Base-by-base conservation (phyloP, 2,888 invertebrate species). In the Zaprionus obscuricornis region DNA sequence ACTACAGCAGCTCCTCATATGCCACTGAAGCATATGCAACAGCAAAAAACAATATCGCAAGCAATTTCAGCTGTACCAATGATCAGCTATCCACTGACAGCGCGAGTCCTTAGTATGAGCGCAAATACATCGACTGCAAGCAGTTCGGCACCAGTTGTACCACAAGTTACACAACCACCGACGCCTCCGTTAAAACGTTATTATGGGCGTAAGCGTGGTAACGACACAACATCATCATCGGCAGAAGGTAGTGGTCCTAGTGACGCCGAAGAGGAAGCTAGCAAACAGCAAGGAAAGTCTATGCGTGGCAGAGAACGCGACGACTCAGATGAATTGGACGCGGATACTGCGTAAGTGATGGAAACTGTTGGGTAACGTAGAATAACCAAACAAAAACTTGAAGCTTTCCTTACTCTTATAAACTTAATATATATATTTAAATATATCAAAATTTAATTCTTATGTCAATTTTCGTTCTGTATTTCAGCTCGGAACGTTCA, bases 131-230 rank as follows among this genome's bases (percentile, higher is more conserved):
- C 39, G 3, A 43, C 60, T 31, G 20, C 54, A 7, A 17, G 62
- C 18, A 36, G 26, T 42, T 33, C 63, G 6, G 40, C 63, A 2
- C 24, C 67, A 8, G 39, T 57, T 50, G 11, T 66, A 46, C 58
- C 71, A 43, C 88, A 85, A 51, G 85, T 87, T 1, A 84, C 88
- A n/a, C 76, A 87, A 59, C 71, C 89, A 2, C 89, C 89, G 10
- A 88, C 89, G 39, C 89, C 90, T 3, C 89, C 91, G 1, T 77
- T 92, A 1, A 91, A 92, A 49, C 90, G 92, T 52, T 93, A 93
- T 78, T 93, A 93, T 73, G 93, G 93, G 16, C 88, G 92, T 29
- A 92, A 91, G 68, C 91, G 91, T 55, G 92, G 91, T 26, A 91
- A 92, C 68, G 91, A 91, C 33, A 92, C 92, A 26, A 92, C 92